Evolutionary conservation across 2,113 vertebrate species (phyloP).

Genomic region (Phoenicopterus ruber): DNA sequence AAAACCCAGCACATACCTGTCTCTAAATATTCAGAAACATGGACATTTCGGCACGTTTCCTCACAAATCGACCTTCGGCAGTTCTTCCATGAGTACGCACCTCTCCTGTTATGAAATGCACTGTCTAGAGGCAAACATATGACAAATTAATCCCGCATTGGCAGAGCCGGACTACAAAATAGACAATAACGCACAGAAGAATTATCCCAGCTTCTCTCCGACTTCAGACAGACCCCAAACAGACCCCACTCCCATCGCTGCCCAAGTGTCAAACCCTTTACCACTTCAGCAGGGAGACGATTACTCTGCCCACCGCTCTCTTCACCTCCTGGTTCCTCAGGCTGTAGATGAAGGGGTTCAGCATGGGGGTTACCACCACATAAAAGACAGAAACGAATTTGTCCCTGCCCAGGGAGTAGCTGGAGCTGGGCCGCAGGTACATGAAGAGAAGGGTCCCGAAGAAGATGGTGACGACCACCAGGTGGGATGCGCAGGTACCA

Average conservation of each 20-base stretch:
- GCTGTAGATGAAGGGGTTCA: conserved; percentile 51
- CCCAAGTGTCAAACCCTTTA: background rate
- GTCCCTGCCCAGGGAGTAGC: background rate
- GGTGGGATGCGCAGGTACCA: conserved; percentile 15
- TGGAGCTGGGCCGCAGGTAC: conserved; percentile 8
- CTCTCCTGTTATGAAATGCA: background rate
- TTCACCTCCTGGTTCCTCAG: conserved; percentile 48
- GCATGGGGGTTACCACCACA: background rate
- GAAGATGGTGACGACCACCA: conserved; percentile 20
- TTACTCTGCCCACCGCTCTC: background rate
- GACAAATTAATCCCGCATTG: background rate
- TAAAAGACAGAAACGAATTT: conserved; percentile 45
- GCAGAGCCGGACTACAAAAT: background rate
- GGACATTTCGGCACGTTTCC: background rate
- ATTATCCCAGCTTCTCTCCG: background rate
- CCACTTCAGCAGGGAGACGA: background rate
- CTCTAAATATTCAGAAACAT: background rate
- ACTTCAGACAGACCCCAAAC: background rate
- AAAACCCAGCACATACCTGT: background rate
- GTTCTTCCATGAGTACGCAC: background rate
- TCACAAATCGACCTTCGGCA: background rate
- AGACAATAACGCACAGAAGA: background rate
- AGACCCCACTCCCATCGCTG: background rate
- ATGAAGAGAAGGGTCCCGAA: conserved; percentile 26
- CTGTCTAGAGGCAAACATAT: background rate